Percentiles rank a stretch among this genome's conserved stretches.
These are phyloP conservation scores for Sialis fuliginosa DNA, from an alignment of 2,888 invertebrate species.

Conservation along the genomic window DNA sequence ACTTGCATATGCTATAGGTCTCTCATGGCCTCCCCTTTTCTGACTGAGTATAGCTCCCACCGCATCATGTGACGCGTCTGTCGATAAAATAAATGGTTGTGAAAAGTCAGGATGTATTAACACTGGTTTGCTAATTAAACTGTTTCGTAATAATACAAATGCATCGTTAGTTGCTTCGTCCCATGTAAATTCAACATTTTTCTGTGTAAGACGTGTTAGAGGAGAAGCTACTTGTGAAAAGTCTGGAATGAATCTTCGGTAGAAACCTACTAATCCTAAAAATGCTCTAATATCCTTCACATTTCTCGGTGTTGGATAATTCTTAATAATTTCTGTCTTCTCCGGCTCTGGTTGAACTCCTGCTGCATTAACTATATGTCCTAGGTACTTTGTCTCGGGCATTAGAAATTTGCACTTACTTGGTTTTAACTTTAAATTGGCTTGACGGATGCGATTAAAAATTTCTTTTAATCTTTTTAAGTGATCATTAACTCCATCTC, in stretches of 20 bases:
- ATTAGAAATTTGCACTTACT: neutral
- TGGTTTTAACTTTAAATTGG: neutral
- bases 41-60: neutral
- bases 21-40: neutral
- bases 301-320: neutral
- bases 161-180: neutral
- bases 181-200: neutral
- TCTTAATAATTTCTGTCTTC: neutral
- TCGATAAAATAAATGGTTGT: neutral
- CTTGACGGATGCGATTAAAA: slow-evolving; percentile 8
- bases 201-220: neutral
- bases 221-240: neutral
- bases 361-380: neutral
- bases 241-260: slow-evolving; percentile 7
- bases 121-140: neutral
- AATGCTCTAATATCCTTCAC: neutral
- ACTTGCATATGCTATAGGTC: neutral
- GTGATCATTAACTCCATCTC: slow-evolving; percentile 12
- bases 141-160: neutral
- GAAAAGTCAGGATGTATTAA: neutral
- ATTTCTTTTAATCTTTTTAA: slow-evolving; percentile 11
- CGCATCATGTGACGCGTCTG: neutral
- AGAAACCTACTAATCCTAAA: slow-evolving; percentile 5
- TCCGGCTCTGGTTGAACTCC: slow-evolving; percentile 1
- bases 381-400: neutral